Base-by-base conservation (phyloP, 2,888 invertebrate genomes). In the Urechis unicinctus region DNA sequence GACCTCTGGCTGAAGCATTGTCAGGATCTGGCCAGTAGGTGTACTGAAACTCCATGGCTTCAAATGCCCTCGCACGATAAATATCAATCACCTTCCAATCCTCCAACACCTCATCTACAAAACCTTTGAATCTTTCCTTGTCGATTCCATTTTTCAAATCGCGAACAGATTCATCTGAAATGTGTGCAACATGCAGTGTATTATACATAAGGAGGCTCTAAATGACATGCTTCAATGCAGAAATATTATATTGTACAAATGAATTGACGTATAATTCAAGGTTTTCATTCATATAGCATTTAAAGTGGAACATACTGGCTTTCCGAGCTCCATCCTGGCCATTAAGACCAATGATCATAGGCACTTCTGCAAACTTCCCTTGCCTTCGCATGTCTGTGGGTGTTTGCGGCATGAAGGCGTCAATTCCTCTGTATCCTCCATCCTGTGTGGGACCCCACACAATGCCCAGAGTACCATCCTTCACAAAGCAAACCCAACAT, bases 21-120 rank as follows among this genome's bases (percentile, higher is more conserved):
- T 67, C 61, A 2, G 74, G 72, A 50, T 75, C 69, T 3, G 74
- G 71, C 78, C 78, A 78, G 66, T 73, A 73, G 0, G 78, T 77
- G 63, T 78, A 78, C 61, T 76, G 70, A 62, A 75, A 77, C 51
- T 69, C 61, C 13, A 77, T 56, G 9, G 75, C 70, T 48, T 76
- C 72, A 25, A 58, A 56, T 1, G 71, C 68, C 26, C 68, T 65
- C 24, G 63, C 61, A 9, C 68, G 57, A 51, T 75, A 62, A 6
- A 55, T 41, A 26, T 60, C 57, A 36, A 59, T 50, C 42, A 66
- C 52, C 31, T 57, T 55, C 60, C 61, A 62, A 13, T 55, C 68
- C 4, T 59, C 56, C 46, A 76, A 63, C 53, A 73, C 67, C 57
- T 73, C 69, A 5, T 61, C 47, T 3, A 75, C 25, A 52, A 71